Base-by-base conservation (phyloP, 2,888 invertebrate species). In the Polia nebulosa region DNA sequence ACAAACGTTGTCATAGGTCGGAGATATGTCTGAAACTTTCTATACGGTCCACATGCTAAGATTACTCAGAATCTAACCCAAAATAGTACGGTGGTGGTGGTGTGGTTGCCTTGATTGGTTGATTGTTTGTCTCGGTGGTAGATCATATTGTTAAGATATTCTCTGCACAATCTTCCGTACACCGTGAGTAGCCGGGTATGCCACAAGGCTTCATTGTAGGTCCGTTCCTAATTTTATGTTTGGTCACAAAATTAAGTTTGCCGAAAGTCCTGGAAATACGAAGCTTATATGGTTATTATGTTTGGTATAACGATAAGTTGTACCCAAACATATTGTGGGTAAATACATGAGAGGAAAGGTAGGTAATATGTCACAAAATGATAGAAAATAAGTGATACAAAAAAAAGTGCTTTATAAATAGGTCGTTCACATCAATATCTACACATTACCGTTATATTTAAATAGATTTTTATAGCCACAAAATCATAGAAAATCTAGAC, bases 201-300 rank as follows among this genome's bases (percentile, higher is more conserved):
- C 45, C 34, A 1, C 76, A 76, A 76, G 56, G 56, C 7, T 56
- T 17, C 8, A 52, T 45, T 41, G 47, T 29, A 34, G 27, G 56
- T 8, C 60, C 27, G 5, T 47, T 22, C 11, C 22, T 53, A 53
- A 22, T 11, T n/a, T n/a, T n/a, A n/a, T n/a, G n/a, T n/a, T n/a
- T n/a, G n/a, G n/a, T n/a, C n/a, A n/a, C n/a, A n/a, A n/a, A n/a
- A n/a, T n/a, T n/a, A n/a, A n/a, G 3, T 27, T 49, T 39, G 8
- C 4, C 20, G 3, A 7, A 5, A 11, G 6, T n/a, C 15, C 17
- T 25, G n/a, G 29, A 39, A 39, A 25, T 5, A 17, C 1, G 1
- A 36, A 41, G 25, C 1, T 17, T 36, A 1, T 17, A 6, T 17
- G n/a, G 13, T 27, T 34, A n/a, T 25, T 27, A 34, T n/a, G 17